Base-by-base conservation (phyloP, 1,140 invertebrate species). In the Dermatophagoides farinae region DNA sequence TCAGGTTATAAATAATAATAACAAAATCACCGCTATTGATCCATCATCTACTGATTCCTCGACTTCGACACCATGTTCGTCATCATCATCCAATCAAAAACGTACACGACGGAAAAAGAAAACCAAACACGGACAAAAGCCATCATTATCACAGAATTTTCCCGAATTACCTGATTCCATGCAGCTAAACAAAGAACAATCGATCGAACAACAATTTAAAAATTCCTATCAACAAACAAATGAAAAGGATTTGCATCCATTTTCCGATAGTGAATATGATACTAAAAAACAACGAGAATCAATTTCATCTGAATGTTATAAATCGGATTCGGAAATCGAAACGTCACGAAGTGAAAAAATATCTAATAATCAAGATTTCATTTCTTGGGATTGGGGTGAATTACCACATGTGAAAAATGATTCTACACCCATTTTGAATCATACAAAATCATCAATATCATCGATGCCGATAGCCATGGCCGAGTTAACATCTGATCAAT, bases 361-460 rank as follows among this genome's bases (percentile, higher is more conserved):
- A 10, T 4, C 12, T 1, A 44, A n/a, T n/a, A n/a, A 47, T 18
- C 46, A 14, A n/a, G 61, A 53, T 43, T 44, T 61, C 60, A 70
- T 86, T 80, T 60, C 68, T 57, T 98, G 95, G 95, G 82, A 86
- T 65, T 98, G 95, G 95, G 95, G 95, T 31, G 87, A 97, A 70
- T 75, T 97, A 50, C 95, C 93, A 0, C 67, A 70, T 62, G 67
- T 64, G 47, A 20, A 54, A 11, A 39, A 44, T 18, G 37, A 38
- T 20, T 20, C 14, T 1, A 31, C 31, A 4, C 31, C 31, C 10
- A 41, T 31, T 10, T 46, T 22, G 9, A 9, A 46, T 46, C 44
- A 46, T 18, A 4, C 31, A 31, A 31, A 31, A 31, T 31, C 31
- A 4, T 31, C 46, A 4, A 23, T 23, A 31, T 31, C 31, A 4